A percentile compares a stretch with the other conserved stretches of the same genome.
Conservation (phyloP, 2,888 invertebrate genomes). For the Lepidocyrtinus sp. region DNA sequence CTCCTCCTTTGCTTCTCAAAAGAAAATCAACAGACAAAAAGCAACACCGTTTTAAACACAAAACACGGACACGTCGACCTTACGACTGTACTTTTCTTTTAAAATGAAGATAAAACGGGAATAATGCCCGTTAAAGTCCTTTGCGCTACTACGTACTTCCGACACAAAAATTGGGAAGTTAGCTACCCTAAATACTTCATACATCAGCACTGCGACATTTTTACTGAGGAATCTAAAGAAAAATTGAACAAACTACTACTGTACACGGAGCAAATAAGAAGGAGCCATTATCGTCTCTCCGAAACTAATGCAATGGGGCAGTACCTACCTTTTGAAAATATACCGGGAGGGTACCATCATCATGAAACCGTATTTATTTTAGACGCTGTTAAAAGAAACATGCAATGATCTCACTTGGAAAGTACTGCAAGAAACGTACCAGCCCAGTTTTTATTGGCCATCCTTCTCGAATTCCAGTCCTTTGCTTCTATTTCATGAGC, state of each 20-base stretch:
- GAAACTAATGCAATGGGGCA: no score
- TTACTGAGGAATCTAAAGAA: slow-evolving; percentile 42
- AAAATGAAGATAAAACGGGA: neutral
- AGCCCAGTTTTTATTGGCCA: neutral
- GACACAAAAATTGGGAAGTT: neutral
- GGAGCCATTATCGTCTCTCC: no score
- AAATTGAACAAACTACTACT: no score
- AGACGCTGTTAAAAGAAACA: neutral
- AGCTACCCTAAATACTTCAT: slow-evolving; percentile 35
- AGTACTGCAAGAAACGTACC: neutral
- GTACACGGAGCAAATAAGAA: no score
- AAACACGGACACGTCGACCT: no score
- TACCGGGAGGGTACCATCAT: no score
- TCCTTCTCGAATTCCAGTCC: neutral
- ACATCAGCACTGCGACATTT: slow-evolving; percentile 57
- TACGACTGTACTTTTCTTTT: neutral
- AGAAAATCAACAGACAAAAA: neutral
- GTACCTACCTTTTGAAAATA: no score
- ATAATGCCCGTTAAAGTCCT: neutral
- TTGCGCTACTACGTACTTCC: neutral
- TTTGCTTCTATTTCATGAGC: neutral
- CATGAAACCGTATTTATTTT: no score
- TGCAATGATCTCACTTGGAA: neutral
- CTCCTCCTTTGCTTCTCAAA: neutral
- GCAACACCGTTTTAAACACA: neutral